Evolutionary conservation across 2,888 invertebrate species (phyloP).

Genomic region (Sclerodermus sp.): DNA sequence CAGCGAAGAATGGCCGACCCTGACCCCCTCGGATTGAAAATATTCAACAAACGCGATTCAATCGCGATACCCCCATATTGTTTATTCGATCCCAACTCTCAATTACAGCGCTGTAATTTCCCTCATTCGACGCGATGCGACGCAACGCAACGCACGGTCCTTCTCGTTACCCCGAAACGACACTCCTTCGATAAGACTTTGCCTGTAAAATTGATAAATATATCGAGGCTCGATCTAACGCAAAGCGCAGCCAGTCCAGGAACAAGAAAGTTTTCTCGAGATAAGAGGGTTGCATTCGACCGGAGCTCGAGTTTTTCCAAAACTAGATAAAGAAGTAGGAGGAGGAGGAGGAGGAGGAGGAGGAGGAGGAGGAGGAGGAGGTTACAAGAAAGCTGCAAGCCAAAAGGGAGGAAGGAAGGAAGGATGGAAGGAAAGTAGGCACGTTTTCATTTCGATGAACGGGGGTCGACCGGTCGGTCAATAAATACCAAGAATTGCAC

Average conservation of each 20-base stretch:
- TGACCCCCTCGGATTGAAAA: not conserved
- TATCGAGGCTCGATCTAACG: too few species aligned
- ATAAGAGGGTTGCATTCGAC: too few species aligned
- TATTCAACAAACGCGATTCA: not conserved
- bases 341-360: not conserved
- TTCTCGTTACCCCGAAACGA: too few species aligned
- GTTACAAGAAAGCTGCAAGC: constrained; percentile 1
- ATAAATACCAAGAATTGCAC: constrained; percentile 29
- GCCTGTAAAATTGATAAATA: too few species aligned
- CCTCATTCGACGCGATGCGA: too few species aligned
- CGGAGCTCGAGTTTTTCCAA: too few species aligned
- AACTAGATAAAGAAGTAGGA: not conserved
- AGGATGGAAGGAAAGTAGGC: not conserved
- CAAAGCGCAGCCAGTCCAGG: too few species aligned
- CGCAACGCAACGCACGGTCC: too few species aligned
- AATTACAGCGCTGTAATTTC: too few species aligned
- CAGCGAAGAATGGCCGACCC: not conserved
- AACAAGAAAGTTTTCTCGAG: too few species aligned
- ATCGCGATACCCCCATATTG: not conserved
- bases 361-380: constrained; percentile 8
- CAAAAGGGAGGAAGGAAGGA: not conserved
- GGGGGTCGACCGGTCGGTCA: constrained; percentile 21
- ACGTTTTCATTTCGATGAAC: not conserved
- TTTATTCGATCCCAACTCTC: not conserved
- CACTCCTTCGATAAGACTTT: too few species aligned